Evolutionary conservation across 2,888 invertebrate species (phyloP).

Genomic region (Drosophila infuscata): DNA sequence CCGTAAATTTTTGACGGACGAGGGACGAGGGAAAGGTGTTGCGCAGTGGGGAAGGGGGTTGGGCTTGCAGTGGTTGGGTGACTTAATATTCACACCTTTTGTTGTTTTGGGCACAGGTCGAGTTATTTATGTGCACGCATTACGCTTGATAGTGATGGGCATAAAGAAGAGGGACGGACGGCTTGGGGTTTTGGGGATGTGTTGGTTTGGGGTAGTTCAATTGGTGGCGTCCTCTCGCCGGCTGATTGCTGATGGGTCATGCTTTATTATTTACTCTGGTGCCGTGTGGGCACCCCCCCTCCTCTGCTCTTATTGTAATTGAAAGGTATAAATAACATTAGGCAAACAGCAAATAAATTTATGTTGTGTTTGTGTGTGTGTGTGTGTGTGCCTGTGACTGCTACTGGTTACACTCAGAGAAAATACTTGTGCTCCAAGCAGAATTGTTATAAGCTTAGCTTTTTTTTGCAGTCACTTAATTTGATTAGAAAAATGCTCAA

Average conservation of each 20-base stretch:
- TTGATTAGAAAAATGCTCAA: background rate
- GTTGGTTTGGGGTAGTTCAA: constrained; percentile 5
- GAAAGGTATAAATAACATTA: constrained; percentile 81
- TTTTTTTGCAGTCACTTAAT: background rate
- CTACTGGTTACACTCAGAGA: background rate
- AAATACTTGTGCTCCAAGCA: background rate
- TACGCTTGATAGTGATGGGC: constrained; percentile 68
- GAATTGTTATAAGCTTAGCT: background rate
- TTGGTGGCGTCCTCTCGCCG: constrained; percentile 48
- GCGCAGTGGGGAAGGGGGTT: background rate
- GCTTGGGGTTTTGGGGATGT: constrained; percentile 7
- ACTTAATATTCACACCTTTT: constrained; percentile 79
- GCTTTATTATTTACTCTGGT: constrained; percentile 75
- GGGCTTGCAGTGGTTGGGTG: constrained; percentile 14
- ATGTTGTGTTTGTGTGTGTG: constrained; percentile 58
- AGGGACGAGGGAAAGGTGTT: constrained; percentile 2
- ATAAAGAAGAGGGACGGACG: constrained; percentile 9
- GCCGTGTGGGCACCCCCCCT: constrained; percentile 19
- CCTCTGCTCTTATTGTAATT: constrained; percentile 70
- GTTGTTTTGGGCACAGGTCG: constrained; percentile 47
- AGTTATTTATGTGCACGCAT: constrained; percentile 78
- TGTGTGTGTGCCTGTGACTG: constrained; percentile 38
- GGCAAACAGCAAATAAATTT: constrained; percentile 80
- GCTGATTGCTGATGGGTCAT: constrained; percentile 80
- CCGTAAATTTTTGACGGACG: constrained; percentile 70